Percentiles rank a stretch among this genome's conserved stretches.
phyloP scores from a whole-genome alignment of 1,140 invertebrate genomes.

The Dufourea novaeangliae region DNA sequence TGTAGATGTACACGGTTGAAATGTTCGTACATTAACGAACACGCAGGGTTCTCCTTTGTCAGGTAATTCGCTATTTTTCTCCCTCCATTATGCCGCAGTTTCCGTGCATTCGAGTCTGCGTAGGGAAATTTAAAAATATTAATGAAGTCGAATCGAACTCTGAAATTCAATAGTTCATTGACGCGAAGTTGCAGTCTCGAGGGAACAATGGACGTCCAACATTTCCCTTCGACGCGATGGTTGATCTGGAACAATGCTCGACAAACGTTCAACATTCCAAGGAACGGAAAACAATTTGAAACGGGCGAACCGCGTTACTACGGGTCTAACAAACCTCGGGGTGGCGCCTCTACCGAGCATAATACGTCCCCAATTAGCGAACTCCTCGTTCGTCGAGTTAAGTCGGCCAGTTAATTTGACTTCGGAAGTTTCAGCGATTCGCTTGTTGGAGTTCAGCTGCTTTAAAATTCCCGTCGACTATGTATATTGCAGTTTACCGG shows the following conservation, averaged over 20 bases:
- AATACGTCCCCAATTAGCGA: constrained; percentile 24
- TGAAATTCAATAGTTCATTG: not conserved
- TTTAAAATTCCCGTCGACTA: not conserved
- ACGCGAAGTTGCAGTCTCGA: not conserved
- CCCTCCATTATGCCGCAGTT: no score
- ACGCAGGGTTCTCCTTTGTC: no score
- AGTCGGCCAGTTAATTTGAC: constrained; percentile 31
- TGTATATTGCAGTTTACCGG: not conserved
- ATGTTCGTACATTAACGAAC: no score
- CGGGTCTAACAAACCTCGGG: not conserved
- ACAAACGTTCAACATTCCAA: not conserved
- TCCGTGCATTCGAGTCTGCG: not conserved
- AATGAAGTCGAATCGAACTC: no score
- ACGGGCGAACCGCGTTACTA: not conserved
- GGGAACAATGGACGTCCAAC: not conserved
- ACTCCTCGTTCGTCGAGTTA: not conserved
- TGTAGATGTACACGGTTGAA: no score
- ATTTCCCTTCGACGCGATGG: not conserved
- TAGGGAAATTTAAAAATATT: not conserved
- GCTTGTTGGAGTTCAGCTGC: no score
- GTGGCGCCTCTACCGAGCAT: not conserved
- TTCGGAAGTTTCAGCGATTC: constrained; percentile 17
- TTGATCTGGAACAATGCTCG: not conserved
- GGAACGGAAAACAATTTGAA: constrained; percentile 26
- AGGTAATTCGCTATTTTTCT: no score